phyloP scores from a whole-genome alignment of 2,888 invertebrate species.

The Limnephilus marmoratus region DNA sequence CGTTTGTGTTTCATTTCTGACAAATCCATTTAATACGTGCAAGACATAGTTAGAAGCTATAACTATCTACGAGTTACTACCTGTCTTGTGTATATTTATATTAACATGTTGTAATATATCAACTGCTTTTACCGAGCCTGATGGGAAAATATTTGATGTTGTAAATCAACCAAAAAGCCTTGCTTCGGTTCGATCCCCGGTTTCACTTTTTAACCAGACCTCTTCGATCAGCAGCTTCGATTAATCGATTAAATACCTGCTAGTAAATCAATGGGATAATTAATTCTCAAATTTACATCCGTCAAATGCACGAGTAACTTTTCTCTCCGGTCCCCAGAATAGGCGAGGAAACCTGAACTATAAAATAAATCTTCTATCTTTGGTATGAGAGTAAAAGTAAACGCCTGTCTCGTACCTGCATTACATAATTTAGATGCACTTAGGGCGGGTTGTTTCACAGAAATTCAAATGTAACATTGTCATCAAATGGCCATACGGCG shows the following conservation, averaged over 20 bases:
- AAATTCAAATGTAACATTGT: too few relatives aligned
- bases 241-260: not conserved
- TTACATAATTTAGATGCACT: not conserved
- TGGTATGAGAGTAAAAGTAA: not conserved
- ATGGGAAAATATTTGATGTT: not conserved
- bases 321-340: not conserved
- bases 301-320: not conserved
- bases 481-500: too few relatives aligned
- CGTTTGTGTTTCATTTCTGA: not conserved
- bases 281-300: conserved; percentile 2
- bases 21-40: not conserved
- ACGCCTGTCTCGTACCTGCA: not conserved
- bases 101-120: not conserved
- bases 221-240: not conserved
- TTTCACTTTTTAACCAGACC: not conserved
- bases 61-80: not conserved
- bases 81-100: not conserved
- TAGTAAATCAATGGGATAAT: not conserved
- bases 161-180: not conserved
- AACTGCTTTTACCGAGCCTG: not conserved
- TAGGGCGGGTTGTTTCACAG: not conserved
- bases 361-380: not conserved
- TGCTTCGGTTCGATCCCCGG: not conserved
- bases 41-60: not conserved
- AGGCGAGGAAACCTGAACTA: not conserved